phyloP scores from a whole-genome alignment of 2,888 invertebrate genomes.

The Drosophila atripex region DNA sequence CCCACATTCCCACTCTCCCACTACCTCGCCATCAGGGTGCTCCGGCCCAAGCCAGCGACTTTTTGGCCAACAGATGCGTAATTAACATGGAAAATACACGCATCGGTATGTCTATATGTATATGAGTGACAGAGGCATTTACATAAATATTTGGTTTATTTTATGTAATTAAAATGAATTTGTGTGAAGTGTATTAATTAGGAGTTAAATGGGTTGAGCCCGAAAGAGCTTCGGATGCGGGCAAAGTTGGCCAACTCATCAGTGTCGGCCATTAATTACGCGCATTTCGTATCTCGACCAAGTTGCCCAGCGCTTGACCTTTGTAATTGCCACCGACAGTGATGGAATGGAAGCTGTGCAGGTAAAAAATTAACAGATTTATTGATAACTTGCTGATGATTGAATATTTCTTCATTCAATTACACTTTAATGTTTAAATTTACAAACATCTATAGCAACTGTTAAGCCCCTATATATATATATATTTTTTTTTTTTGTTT shows the following conservation, averaged over 20 bases:
- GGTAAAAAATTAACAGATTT: constrained; percentile 5
- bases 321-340: constrained; percentile 25
- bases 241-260: constrained; percentile 27
- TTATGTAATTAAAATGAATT: constrained; percentile 76
- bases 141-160: constrained; percentile 77
- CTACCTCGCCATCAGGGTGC: not conserved
- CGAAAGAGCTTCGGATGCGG: constrained; percentile 29
- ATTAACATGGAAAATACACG: constrained; percentile 61
- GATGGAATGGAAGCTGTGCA: constrained; percentile 1
- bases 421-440: constrained; percentile 39
- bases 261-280: constrained; percentile 61
- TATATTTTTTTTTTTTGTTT: not conserved
- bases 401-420: not conserved
- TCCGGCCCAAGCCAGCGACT: constrained; percentile 9
- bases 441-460: constrained; percentile 36
- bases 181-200: constrained; percentile 78
- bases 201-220: constrained; percentile 77
- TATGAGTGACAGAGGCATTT: constrained; percentile 52
- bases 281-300: constrained; percentile 35
- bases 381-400: constrained; percentile 14
- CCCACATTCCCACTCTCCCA: not conserved
- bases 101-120: constrained; percentile 8
- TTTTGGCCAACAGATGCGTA: constrained; percentile 50
- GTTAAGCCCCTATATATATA: not conserved
- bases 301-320: constrained; percentile 19